A percentile compares a stretch with the other conserved stretches of the same genome.
Conservation (phyloP, 2,888 invertebrate species). For the Plebejus melissa region DNA sequence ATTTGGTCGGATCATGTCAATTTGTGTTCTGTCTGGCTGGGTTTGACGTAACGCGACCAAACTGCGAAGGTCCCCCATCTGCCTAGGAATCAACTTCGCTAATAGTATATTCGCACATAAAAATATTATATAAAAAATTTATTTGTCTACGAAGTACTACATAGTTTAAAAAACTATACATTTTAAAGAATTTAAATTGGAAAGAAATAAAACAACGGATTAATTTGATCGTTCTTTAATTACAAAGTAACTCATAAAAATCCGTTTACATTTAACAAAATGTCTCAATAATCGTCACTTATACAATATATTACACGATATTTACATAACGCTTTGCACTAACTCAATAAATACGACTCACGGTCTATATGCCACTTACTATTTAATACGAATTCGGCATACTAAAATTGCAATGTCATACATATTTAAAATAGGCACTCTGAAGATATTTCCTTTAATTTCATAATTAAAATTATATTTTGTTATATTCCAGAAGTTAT, state of each 20-base stretch:
- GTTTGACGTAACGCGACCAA: too few relatives aligned
- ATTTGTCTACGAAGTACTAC: too few relatives aligned
- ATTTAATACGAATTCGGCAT: not conserved
- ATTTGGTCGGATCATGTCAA: too few relatives aligned
- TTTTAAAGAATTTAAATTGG: not conserved
- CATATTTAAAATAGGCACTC: not conserved
- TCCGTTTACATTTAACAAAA: slow-evolving; percentile 30
- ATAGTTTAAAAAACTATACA: not conserved
- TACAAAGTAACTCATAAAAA: slow-evolving; percentile 31
- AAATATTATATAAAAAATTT: too few relatives aligned
- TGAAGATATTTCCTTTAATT: not conserved
- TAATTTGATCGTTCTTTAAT: slow-evolving; percentile 29
- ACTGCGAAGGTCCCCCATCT: too few relatives aligned
- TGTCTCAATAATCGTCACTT: slow-evolving; percentile 37
- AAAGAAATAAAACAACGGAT: slow-evolving; percentile 20
- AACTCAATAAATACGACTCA: slow-evolving; percentile 38
- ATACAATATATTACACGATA: slow-evolving; percentile 51
- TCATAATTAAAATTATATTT: not conserved
- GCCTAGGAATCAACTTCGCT: too few relatives aligned
- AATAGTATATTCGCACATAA: too few relatives aligned
- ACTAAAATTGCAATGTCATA: not conserved
- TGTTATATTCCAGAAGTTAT: not conserved
- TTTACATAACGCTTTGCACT: slow-evolving; percentile 49
- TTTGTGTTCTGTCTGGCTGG: too few relatives aligned
- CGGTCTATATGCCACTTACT: slow-evolving; percentile 30